Base-by-base conservation (phyloP, 2,113 vertebrate species). In the Ochotona curzoniae region DNA sequence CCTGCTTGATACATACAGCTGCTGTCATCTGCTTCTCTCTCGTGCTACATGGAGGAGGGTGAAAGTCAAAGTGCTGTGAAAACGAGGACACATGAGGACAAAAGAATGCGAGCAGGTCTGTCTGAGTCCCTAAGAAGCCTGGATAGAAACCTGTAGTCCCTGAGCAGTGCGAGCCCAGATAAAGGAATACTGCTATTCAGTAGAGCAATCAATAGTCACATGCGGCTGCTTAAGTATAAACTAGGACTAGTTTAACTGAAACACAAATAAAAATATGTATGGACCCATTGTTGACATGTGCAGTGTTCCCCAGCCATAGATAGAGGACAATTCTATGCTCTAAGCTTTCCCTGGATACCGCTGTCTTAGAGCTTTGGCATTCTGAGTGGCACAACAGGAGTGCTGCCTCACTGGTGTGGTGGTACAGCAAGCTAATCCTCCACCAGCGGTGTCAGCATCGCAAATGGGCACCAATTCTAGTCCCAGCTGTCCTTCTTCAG, bases 191-290 rank as follows among this genome's bases (percentile, higher is more conserved):
- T 7, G 2, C 38, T 47, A 1, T 51, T 8, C 67, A 69, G 0
- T 20, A 38, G 26, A 25, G 67, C 23, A 54, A 67, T 25, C 67
- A 92, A 11, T 2, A 54, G 51, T 61, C 38, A 21, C 35, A 57
- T 14, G n/a, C 60, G 18, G 20, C n/a, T 44, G 1, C 67, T 94
- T 81, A 84, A 87, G 71, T 80, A 70, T 84, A 20, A 90, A 74
- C 69, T 83, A 66, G 73, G 93, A 35, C 73, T 44, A 63, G 7
- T 83, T 74, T 74, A 57, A 75, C 79, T 35, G 28, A 85, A 86
- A 60, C 75, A 64, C 12, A 89, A 51, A 44, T 63, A 89, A 79
- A 92, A 85, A 51, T n/a, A 61, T 76, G 32, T 23, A 85, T 32
- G 49, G 67, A 38, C 30, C 9, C 4, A 26, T 15, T 26, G 70